Percentiles rank a stretch among this genome's conserved stretches.
These are phyloP conservation scores for Chironomus striatipennis DNA, from an alignment of 1,140 invertebrate species.

Conservation along the genomic window DNA sequence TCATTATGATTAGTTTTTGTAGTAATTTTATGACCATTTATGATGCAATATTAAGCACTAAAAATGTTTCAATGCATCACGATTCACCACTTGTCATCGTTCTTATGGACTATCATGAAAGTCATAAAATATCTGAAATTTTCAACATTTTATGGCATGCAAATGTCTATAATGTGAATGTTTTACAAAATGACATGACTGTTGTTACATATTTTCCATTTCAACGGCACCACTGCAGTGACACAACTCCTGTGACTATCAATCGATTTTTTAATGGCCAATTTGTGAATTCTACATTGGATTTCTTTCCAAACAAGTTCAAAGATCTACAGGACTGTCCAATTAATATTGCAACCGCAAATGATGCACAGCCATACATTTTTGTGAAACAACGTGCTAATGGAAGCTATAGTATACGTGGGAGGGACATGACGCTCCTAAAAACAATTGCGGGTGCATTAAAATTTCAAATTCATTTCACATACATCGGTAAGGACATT, in stretches of 20 bases:
- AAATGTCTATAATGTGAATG: background rate
- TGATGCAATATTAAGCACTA: background rate
- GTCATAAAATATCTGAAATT: background rate
- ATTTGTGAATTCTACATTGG: background rate
- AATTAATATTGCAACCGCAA: background rate
- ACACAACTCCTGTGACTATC: background rate
- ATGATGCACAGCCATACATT: background rate
- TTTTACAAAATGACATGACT: background rate
- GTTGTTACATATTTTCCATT: background rate
- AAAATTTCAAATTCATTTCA: background rate
- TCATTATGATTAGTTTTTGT: background rate
- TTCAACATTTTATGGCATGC: conserved; percentile 6
- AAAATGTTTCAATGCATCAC: background rate
- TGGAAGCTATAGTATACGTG: background rate
- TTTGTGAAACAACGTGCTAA: background rate
- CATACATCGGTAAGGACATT: background rate
- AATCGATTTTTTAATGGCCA: background rate
- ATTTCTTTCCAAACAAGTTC: background rate
- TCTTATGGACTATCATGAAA: background rate
- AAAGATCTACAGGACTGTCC: background rate
- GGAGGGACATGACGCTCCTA: background rate
- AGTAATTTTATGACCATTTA: background rate
- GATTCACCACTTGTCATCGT: background rate
- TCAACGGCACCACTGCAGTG: background rate
- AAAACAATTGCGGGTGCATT: background rate